These are phyloP conservation scores for Murina feae DNA, from an alignment of 2,113 vertebrate species.

Conservation along the genomic window DNA sequence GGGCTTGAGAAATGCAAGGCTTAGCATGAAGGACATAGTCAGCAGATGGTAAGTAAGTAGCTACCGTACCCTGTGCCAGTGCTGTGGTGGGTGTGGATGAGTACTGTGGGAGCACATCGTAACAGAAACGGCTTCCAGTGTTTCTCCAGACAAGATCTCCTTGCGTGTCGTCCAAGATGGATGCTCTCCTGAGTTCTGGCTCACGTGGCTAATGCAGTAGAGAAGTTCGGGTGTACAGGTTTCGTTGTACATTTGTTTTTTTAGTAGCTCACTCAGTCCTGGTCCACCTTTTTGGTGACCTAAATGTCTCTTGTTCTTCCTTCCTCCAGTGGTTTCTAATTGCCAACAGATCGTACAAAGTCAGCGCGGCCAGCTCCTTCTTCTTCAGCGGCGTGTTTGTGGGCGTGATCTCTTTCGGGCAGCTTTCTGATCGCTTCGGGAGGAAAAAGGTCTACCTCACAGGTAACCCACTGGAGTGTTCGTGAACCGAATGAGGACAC, in stretches of 20 bases:
- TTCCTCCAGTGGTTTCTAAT: conserved; percentile 84
- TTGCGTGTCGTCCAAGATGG: background rate
- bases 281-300: background rate
- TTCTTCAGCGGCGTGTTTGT: conserved; percentile 87
- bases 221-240: background rate
- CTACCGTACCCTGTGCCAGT: background rate
- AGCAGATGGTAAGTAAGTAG: no score
- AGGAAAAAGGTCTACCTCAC: conserved; percentile 85
- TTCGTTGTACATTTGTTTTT: background rate
- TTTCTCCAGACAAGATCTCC: background rate
- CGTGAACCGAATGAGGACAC: background rate
- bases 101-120: background rate
- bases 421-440: conserved; percentile 84
- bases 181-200: background rate
- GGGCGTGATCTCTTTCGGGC: conserved; percentile 85
- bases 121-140: background rate
- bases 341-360: conserved; percentile 82
- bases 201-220: background rate
- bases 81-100: background rate
- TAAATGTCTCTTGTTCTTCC: background rate
- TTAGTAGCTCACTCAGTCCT: background rate
- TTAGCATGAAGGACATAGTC: background rate
- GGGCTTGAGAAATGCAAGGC: background rate
- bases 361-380: conserved; percentile 83
- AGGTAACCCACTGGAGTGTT: conserved; percentile 72